A percentile compares a stretch with the other conserved stretches of the same genome.
Conservation (phyloP, 2,797 vertebrate species). For the Sebastes kiyomatsui region DNA sequence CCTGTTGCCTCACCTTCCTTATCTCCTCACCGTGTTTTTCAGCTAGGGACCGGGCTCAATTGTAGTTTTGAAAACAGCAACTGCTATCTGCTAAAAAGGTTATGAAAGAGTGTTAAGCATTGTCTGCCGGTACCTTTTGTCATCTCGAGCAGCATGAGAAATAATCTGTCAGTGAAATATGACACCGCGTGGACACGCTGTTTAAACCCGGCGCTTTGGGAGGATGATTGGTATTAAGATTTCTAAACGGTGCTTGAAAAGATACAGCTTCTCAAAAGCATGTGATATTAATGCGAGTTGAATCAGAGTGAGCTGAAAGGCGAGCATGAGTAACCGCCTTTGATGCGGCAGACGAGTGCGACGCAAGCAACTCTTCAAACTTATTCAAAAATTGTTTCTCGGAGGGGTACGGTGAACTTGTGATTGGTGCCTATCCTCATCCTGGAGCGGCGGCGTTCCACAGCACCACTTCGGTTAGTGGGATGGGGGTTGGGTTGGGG, state of each 20-base stretch:
- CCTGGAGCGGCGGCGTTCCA: conserved; percentile 35
- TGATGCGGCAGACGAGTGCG: conserved; percentile 47
- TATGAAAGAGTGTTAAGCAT: conserved; percentile 23
- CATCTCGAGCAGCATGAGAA: background rate
- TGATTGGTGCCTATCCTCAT: conserved; percentile 59
- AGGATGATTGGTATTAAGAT: conserved; percentile 24
- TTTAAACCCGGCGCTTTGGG: background rate
- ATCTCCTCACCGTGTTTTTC: conserved; percentile 45
- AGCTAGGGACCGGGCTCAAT: conserved; percentile 32
- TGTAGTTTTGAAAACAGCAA: conserved; percentile 42
- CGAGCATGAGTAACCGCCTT: conserved; percentile 23
- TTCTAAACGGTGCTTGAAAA: conserved; percentile 9
- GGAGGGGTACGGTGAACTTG: conserved; percentile 47
- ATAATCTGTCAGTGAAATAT: conserved; percentile 15
- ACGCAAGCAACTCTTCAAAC: conserved; percentile 33
- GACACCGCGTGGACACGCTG: background rate
- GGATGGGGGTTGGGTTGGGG: background rate
- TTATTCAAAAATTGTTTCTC: conserved; percentile 55
- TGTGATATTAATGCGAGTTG: conserved; percentile 6
- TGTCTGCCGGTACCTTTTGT: background rate
- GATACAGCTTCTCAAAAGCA: conserved; percentile 21
- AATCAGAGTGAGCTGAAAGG: conserved; percentile 26
- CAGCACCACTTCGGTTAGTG: conserved; percentile 28
- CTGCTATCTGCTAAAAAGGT: conserved; percentile 6
- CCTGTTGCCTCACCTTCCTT: conserved; percentile 49